A percentile compares a stretch with the other conserved stretches of the same genome.
Evolutionary conservation across 2,888 invertebrate species (phyloP).

Genomic region (Imbricaverruca yamaguchii): DNA sequence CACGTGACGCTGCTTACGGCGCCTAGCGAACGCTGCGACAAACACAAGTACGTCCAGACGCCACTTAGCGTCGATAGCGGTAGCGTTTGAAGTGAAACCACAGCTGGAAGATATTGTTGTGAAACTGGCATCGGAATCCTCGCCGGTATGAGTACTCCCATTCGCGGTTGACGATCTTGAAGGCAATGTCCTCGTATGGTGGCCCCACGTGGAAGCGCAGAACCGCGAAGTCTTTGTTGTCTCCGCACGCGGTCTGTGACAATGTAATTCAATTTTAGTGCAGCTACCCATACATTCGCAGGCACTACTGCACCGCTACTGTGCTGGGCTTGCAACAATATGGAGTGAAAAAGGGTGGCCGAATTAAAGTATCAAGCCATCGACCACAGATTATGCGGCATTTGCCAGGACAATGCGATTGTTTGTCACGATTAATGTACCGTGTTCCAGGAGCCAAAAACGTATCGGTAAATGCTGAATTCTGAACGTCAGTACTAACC

Average conservation of each 20-base stretch:
- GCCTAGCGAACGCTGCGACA: background rate
- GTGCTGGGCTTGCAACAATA: no score
- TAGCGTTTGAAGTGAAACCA: conserved; percentile 99
- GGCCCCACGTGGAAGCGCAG: conserved; percentile 95
- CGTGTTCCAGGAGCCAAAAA: no score
- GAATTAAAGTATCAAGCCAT: no score
- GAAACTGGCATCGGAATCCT: conserved; percentile 97
- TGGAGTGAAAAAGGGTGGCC: no score
- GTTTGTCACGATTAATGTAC: no score
- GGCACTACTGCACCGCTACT: no score
- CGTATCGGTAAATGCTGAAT: no score
- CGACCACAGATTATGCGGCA: no score
- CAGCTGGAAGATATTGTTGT: conserved; percentile 97
- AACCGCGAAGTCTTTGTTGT: conserved; percentile 90
- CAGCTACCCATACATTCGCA: no score
- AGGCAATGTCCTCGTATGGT: conserved; percentile 98
- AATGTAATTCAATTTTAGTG: no score
- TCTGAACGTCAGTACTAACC: no score
- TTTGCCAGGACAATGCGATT: no score
- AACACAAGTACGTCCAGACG: background rate
- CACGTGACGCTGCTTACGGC: background rate
- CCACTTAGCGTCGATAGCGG: conserved; percentile 63
- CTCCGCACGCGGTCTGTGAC: conserved; percentile 71
- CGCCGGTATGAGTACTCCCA: conserved; percentile 99
- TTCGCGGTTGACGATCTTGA: conserved; percentile 96